Percentiles rank a stretch among this genome's conserved stretches.
Evolutionary conservation across 2,888 invertebrate species (phyloP).

Genomic region (Choristoneura rosaceana): DNA sequence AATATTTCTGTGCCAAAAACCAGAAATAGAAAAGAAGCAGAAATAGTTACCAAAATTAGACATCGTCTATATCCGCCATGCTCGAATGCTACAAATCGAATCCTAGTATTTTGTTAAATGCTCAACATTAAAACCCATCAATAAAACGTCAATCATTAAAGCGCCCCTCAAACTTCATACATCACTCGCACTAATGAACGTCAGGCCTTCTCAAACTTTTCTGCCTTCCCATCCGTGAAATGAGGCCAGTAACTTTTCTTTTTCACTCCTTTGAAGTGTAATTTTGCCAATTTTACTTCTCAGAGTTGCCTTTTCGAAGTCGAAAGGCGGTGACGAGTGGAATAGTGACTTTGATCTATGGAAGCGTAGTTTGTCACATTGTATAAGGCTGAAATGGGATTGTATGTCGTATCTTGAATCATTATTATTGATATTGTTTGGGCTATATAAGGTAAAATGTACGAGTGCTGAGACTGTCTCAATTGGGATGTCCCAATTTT

Average conservation of each 20-base stretch:
- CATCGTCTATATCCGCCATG: too few relatives aligned
- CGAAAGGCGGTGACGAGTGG: conserved; percentile 12
- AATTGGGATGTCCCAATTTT: too few relatives aligned
- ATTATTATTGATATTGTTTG: too few relatives aligned
- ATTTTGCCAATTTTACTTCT: conserved; percentile 23
- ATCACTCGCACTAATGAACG: conserved; percentile 23
- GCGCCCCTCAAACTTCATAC: conserved; percentile 5
- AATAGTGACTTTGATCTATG: conserved; percentile 25
- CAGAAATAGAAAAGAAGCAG: too few relatives aligned
- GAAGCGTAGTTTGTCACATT: neutral
- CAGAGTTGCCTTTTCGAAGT: conserved; percentile 13
- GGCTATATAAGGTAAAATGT: too few relatives aligned
- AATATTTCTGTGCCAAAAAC: too few relatives aligned
- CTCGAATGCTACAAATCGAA: too few relatives aligned
- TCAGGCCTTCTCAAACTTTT: conserved; percentile 5
- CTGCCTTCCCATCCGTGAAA: conserved; percentile 17
- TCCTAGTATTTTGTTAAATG: too few relatives aligned
- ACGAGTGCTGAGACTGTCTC: too few relatives aligned
- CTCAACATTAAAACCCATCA: neutral
- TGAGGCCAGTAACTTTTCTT: conserved; percentile 28
- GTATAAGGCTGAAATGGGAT: neutral
- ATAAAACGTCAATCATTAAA: neutral
- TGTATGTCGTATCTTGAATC: neutral
- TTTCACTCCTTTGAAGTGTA: conserved; percentile 34
- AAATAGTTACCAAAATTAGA: too few relatives aligned